These are phyloP conservation scores for Heliocidaris erythrogramma DNA, from an alignment of 35 echinoderm and acorn worm genomes.

Conservation along the genomic window DNA sequence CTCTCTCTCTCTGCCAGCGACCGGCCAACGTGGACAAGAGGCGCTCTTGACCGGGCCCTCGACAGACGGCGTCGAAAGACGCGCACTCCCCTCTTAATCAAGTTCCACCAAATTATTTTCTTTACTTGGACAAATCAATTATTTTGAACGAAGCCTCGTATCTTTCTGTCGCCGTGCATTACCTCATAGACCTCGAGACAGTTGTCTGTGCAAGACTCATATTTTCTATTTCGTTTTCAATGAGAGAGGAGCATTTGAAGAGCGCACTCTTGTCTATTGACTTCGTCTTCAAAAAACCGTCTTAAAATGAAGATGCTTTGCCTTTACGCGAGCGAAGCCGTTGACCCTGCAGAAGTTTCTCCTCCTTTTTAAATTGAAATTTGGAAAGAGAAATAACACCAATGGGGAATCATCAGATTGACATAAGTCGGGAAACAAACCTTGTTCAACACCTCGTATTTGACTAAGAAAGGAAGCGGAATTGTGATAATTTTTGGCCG, in stretches of 20 bases:
- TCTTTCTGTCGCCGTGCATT: neutral
- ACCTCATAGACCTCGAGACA: neutral
- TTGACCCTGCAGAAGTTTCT: neutral
- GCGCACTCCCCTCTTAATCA: neutral
- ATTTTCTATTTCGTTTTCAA: neutral
- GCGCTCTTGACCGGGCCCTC: neutral
- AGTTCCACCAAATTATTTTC: neutral
- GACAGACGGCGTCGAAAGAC: neutral
- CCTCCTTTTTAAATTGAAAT: no score
- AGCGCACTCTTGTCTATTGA: neutral
- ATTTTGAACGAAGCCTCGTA: neutral
- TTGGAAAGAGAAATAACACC: neutral
- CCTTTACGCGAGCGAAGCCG: neutral
- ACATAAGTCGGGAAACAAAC: neutral
- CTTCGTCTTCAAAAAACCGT: neutral
- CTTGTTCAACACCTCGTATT: neutral
- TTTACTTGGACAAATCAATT: conserved; percentile 5
- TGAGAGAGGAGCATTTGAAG: neutral
- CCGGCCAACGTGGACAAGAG: neutral
- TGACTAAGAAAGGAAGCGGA: neutral
- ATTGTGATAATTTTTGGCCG: neutral
- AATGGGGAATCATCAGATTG: neutral
- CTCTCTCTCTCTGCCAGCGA: neutral
- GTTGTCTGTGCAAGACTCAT: neutral
- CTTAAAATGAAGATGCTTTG: no score